Base-by-base conservation (phyloP, 2,113 vertebrate genomes). In the Nannospalax galili region DNA sequence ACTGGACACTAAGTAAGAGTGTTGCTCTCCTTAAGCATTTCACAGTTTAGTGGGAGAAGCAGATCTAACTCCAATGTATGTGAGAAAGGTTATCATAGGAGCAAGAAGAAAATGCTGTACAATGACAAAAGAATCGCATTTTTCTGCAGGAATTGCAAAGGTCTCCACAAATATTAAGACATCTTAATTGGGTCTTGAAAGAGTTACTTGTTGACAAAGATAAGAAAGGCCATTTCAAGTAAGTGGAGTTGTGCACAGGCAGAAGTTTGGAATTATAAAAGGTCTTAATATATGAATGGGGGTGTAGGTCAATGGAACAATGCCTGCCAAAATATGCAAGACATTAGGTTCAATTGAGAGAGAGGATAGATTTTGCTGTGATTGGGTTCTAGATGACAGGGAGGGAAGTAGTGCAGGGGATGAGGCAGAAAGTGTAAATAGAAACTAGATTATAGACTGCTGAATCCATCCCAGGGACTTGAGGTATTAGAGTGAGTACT, bases 131-230 rank as follows among this genome's bases (percentile, higher is more conserved):
- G 26, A 62, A 95, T 56, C 2, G 12, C 3, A 80, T 64, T 77
- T 87, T 81, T 19, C 73, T 73, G 6, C 1, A 84, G 3, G 30
- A 92, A 72, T 91, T 17, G 42, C 14, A 45, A 65, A 92, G 6
- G 0, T 78, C 7, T 70, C 95, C n/a, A 75, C 72, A 88, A 95
- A 92, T 5, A 90, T 40, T 93, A 3, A 22, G 11, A 78, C 42
- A 65, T 40, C 52, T 90, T 64, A 95, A 73, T 35, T 62, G n/a
- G 4, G 7, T 79, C 10, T 65, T 93, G 28, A 82, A 93, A n/a
- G n/a, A 79, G 22, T 74, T 94, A 9, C 16, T 32, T 90, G 32
- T 3, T 82, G n/a, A 89, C 81, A 95, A 91, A 86, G 17, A 85
- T 30, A 88, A 80, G 22, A 80, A 80, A 80, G 22, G 1, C 8